A percentile compares a stretch with the other conserved stretches of the same genome.
phyloP scores from a whole-genome alignment of 1,140 invertebrate genomes.

The Holotrichia oblita region DNA sequence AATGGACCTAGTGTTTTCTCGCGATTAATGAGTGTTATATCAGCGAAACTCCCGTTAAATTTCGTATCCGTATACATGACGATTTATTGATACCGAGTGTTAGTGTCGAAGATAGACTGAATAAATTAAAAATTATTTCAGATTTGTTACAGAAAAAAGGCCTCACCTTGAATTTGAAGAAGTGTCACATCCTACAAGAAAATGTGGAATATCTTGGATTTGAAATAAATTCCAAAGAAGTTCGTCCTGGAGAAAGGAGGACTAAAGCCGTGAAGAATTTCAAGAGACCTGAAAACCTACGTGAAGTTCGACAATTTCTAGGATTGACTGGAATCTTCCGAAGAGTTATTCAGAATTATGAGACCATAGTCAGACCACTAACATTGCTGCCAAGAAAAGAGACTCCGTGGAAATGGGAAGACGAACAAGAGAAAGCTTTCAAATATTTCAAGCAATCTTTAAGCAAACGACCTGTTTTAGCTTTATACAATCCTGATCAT shows the following conservation, averaged over 20 bases:
- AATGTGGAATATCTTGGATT: conserved; percentile 47
- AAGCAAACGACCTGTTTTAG: neutral
- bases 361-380: neutral
- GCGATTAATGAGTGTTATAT: conserved; percentile 56
- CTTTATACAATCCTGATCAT: neutral
- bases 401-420: neutral
- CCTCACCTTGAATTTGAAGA: conserved; percentile 49
- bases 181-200: conserved; percentile 52
- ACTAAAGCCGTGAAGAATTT: neutral
- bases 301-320: neutral
- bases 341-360: neutral
- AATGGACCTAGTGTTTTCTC: conserved; percentile 61
- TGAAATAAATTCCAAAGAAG: neutral
- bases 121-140: conserved; percentile 47
- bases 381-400: neutral
- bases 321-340: neutral
- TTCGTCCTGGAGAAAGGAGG: conserved; percentile 10
- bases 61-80: conserved; percentile 40
- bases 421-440: neutral
- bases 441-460: neutral
- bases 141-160: conserved; percentile 44
- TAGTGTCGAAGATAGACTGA: conserved; percentile 46
- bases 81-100: conserved; percentile 47
- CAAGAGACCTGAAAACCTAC: neutral
- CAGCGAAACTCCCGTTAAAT: conserved; percentile 34